Base-by-base conservation (phyloP, 1,140 invertebrate species). In the Drosophila murphyi region DNA sequence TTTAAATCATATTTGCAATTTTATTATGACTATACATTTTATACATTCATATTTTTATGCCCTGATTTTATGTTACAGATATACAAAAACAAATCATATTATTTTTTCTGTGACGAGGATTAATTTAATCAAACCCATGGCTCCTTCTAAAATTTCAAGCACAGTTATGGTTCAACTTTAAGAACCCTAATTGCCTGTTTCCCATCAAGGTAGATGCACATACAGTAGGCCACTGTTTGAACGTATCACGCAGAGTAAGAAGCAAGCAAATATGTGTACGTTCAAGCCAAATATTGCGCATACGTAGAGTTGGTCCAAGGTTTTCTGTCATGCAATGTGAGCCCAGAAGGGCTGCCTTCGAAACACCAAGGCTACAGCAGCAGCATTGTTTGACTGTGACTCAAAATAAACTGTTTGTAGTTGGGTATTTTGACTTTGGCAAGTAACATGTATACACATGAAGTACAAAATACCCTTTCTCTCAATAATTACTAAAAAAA, bases 241-340 rank as follows among this genome's bases (percentile, higher is more conserved):
- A 41, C 35, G 51, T 32, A 52, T 12, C 28, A 74, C 37, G 51
- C 62, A 47, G 48, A 48, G 56, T 32, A 45, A 52, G 41, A 54
- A 47, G 34, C 57, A 62, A 62, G 68, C 51, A 76, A 77, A 77
- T 77, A 74, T 54, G 43, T 37, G 43, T 59, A 43, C 47, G 48
- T 47, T 37, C 12, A 59, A 74, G 47, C 60, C 59, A 77, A 77
- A 77, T 69, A 77, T 77, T 69, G 72, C 52, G 47, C 72, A 77
- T 69, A 77, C 75, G 75, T 59, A 29, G 41, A 48, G 65, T 70
- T 69, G 57, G 57, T 57, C 56, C 75, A 74, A 64, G 72, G 75
- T 59, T 71, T 41, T 64, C 20, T 43, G 37, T 63, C 65, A 70
- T 70, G 52, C 72, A 31, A 70, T 41, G 43, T 3, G 31, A 12